Evolutionary conservation across 2,113 vertebrate genomes (phyloP).

Genomic region (Hiodon tergisus): DNA sequence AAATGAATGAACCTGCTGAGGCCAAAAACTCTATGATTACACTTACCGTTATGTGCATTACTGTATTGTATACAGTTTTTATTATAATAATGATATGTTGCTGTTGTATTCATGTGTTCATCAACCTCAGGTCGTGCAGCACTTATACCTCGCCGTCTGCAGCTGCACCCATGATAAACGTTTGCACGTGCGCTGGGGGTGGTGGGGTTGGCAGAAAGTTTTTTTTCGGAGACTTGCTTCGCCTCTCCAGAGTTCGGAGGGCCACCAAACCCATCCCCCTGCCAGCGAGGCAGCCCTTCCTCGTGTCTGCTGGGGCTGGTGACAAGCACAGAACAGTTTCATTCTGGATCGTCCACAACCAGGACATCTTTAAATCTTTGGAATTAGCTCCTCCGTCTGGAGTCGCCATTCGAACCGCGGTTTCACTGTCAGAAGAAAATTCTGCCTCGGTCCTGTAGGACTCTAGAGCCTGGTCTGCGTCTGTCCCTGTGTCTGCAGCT

Average conservation of each 20-base stretch:
- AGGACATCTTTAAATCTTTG: background rate
- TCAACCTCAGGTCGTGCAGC: background rate
- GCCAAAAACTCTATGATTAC: too few species aligned
- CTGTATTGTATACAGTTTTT: too few species aligned
- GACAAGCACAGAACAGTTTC: background rate
- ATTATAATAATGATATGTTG: too few species aligned
- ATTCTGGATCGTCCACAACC: too few species aligned
- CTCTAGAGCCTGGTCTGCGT: too few species aligned
- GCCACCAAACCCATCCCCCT: background rate
- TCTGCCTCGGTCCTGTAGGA: too few species aligned
- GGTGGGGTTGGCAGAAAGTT: background rate
- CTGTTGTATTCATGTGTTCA: too few species aligned
- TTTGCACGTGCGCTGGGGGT: background rate
- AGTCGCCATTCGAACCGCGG: background rate
- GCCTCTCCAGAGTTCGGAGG: background rate
- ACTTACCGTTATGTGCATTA: too few species aligned
- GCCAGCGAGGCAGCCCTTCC: background rate
- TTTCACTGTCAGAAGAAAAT: too few species aligned
- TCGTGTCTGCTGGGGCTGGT: background rate
- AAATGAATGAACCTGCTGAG: too few species aligned
- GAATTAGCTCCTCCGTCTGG: background rate
- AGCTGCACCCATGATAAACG: background rate
- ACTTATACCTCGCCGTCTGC: background rate
- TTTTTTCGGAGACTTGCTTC: background rate
- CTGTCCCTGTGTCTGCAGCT: too few species aligned